Percentiles rank a stretch among this genome's conserved stretches.
phyloP scores from a whole-genome alignment of 2,113 vertebrate genomes.

The Sialia sialis region DNA sequence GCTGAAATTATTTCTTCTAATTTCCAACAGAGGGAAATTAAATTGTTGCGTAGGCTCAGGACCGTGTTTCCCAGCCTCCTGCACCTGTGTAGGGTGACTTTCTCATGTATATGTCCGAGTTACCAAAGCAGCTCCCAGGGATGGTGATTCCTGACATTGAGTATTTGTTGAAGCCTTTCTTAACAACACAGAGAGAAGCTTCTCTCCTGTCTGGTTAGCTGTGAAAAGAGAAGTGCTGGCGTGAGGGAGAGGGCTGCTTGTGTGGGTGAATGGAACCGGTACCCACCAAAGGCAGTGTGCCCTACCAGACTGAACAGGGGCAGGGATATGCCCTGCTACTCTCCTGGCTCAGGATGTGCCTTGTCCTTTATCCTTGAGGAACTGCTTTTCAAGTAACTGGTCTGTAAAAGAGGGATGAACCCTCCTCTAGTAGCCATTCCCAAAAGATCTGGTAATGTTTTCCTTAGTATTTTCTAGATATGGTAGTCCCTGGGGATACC shows the following conservation, averaged over 20 bases:
- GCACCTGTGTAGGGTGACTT: not conserved
- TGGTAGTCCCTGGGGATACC: not conserved
- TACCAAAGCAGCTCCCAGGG: not conserved
- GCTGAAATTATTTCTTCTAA: not conserved
- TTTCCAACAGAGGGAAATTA: not conserved
- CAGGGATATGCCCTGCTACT: accelerated
- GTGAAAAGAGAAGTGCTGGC: not conserved
- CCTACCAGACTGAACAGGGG: not conserved
- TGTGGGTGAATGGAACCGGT: accelerated
- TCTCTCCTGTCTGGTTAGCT: not conserved
- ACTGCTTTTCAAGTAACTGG: not conserved
- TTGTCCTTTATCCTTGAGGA: not conserved
- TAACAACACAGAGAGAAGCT: not conserved
- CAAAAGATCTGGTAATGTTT: not conserved
- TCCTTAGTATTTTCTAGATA: not conserved
- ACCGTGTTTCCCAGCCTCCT: not conserved
- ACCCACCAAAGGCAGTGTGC: not conserved
- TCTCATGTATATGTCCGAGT: accelerated
- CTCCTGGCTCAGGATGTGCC: not conserved
- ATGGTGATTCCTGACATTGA: not conserved
- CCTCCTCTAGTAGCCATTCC: accelerated
- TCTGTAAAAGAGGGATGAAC: not conserved
- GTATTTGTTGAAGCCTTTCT: not conserved
- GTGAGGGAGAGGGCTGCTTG: not conserved
- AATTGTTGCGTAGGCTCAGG: not conserved